Evolutionary conservation across 2,888 invertebrate species (phyloP).

Genomic region (Agrochola macilenta): DNA sequence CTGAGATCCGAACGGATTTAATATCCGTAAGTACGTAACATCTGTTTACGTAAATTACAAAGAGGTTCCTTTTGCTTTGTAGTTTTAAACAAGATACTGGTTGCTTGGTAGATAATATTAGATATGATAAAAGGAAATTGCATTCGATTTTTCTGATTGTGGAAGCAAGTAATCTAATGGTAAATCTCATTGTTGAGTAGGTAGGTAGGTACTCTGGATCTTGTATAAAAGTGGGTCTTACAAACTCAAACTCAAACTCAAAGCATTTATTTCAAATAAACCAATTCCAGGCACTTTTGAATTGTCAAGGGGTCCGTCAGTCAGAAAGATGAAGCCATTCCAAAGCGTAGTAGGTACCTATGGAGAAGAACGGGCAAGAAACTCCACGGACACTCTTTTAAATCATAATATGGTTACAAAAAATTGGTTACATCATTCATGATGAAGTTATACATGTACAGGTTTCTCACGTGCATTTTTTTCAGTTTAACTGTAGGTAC

Average conservation of each 20-base stretch:
- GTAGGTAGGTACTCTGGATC: neutral
- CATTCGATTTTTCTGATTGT: constrained; percentile 21
- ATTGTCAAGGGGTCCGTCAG: no score
- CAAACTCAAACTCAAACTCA: no score
- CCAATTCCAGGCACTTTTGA: no score
- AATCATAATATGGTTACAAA: no score
- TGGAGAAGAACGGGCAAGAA: no score
- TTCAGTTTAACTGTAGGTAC: neutral
- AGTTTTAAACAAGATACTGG: constrained; percentile 37
- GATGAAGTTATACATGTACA: no score
- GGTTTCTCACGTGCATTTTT: neutral
- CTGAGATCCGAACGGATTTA: constrained; percentile 49
- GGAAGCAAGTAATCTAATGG: neutral
- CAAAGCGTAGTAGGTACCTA: no score
- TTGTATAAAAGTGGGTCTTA: neutral
- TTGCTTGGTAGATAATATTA: constrained; percentile 5
- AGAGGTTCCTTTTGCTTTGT: constrained; percentile 60
- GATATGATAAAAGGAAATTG: constrained; percentile 15
- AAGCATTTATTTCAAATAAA: no score
- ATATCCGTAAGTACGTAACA: constrained; percentile 59
- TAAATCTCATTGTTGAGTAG: constrained; percentile 15
- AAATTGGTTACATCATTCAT: no score
- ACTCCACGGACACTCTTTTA: no score
- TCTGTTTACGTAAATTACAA: constrained; percentile 66
- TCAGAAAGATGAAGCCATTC: no score